Conservation (phyloP, 2,888 invertebrate species). For the Melieria omissa region DNA sequence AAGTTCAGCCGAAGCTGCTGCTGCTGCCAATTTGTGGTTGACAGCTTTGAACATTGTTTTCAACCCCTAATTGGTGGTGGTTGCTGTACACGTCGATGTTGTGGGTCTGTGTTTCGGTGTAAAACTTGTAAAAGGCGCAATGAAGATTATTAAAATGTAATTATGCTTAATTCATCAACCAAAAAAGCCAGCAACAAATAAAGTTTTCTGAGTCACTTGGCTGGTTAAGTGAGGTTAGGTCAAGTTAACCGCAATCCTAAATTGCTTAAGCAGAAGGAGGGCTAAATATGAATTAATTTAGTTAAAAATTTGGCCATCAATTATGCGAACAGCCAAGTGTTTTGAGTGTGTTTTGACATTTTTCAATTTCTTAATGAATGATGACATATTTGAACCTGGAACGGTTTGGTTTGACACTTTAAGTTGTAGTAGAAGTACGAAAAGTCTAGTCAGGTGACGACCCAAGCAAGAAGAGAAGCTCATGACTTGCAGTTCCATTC, state of each 20-base stretch:
- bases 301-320: conserved; percentile 13
- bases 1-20: background rate
- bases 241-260: background rate
- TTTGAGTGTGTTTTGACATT: background rate
- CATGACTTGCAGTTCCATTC: too few species aligned
- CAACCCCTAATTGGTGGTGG: conserved; percentile 32
- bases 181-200: too few species aligned
- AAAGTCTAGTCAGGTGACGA: background rate
- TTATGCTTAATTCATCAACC: conserved; percentile 40
- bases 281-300: background rate
- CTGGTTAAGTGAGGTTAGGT: too few species aligned
- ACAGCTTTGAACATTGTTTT: conserved; percentile 9
- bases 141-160: conserved; percentile 64
- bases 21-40: conserved; percentile 37
- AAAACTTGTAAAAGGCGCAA: conserved; percentile 57
- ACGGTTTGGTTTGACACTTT: background rate
- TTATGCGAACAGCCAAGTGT: background rate
- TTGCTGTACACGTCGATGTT: background rate
- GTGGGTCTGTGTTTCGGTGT: background rate
- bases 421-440: too few species aligned
- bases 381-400: background rate
- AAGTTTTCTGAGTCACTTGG: too few species aligned
- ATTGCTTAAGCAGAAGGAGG: background rate
- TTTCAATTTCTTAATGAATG: background rate
- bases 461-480: too few species aligned